phyloP scores from a whole-genome alignment of 1,140 invertebrate species.

The Meloidogyne floridensis region DNA sequence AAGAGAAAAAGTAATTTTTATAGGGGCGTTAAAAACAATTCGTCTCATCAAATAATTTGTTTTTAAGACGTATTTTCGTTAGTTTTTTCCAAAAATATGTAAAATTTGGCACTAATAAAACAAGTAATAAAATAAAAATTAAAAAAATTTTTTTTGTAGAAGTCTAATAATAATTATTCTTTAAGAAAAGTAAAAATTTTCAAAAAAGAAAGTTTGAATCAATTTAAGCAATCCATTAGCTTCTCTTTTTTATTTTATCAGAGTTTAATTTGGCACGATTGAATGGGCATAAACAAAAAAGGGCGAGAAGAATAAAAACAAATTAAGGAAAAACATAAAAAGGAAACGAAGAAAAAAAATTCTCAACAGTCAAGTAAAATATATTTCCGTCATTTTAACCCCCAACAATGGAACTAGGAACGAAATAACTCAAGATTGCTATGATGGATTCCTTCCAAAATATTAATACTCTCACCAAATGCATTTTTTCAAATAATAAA shows the following conservation, averaged over 20 bases:
- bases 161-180: not conserved
- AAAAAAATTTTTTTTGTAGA: not conserved
- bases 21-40: constrained; percentile 6
- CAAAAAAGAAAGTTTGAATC: not conserved
- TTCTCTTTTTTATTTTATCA: not conserved
- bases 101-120: too few relatives aligned
- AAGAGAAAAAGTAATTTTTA: constrained; percentile 5
- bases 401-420: not conserved
- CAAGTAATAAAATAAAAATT: not conserved
- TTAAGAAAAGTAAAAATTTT: not conserved
- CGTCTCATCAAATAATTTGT: not conserved
- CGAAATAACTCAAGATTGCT: not conserved
- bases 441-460: not conserved
- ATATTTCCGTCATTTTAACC: not conserved
- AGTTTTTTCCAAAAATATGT: too few relatives aligned
- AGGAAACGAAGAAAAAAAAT: not conserved
- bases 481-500: not conserved
- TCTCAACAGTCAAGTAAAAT: not conserved
- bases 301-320: not conserved
- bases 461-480: not conserved
- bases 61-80: too few relatives aligned
- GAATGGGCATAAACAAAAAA: constrained; percentile 32
- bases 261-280: constrained; percentile 32
- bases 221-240: too few relatives aligned
- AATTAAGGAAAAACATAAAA: not conserved